A percentile compares a stretch with the other conserved stretches of the same genome.
These are phyloP conservation scores for Brachypodius melanocephalos DNA, from an alignment of 2,113 vertebrate species.

Conservation along the genomic window DNA sequence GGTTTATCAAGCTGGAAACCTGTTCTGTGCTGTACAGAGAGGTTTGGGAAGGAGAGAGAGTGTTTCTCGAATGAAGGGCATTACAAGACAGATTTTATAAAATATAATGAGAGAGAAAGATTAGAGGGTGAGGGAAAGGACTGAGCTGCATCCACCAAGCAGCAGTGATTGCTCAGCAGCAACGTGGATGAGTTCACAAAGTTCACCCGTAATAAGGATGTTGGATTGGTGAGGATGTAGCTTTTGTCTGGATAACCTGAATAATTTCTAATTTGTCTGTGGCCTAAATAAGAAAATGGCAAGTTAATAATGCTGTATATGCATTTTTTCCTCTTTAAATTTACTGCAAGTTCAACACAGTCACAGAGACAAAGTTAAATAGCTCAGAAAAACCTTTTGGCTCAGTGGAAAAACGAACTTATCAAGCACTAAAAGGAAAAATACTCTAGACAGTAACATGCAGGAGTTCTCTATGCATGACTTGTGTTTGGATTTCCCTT, in stretches of 20 bases:
- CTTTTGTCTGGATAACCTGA: slow-evolving; percentile 8
- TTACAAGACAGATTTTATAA: not conserved
- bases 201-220: not conserved
- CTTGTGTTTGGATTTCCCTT: not conserved
- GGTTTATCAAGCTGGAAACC: not conserved
- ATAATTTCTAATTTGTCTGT: not conserved
- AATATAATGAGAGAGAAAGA: not conserved
- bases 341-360: not conserved
- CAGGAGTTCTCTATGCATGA: not conserved
- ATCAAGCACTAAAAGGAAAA: not conserved
- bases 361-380: not conserved
- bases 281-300: not conserved
- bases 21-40: not conserved
- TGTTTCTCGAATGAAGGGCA: not conserved
- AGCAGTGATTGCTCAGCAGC: not conserved
- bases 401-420: not conserved
- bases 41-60: not conserved
- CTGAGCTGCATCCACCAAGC: not conserved
- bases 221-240: not conserved
- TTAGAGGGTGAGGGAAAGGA: not conserved
- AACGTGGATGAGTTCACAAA: not conserved
- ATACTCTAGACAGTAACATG: not conserved
- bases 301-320: not conserved
- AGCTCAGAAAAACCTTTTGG: not conserved
- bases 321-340: not conserved